Conservation (phyloP, 2,113 vertebrate species). For the Neoarius graeffei region DNA sequence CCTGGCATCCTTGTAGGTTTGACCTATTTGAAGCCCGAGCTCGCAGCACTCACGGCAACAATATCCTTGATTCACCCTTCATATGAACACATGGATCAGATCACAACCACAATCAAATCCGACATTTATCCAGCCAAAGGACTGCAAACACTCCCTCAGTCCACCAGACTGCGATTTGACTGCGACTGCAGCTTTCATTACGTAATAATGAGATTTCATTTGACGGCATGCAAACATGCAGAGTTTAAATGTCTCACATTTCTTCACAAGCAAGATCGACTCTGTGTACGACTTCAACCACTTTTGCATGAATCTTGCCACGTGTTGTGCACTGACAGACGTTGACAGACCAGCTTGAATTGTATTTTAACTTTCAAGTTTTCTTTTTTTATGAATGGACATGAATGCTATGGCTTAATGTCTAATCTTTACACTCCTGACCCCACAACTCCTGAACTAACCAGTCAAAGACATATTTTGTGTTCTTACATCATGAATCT, state of each 20-base stretch:
- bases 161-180: neutral
- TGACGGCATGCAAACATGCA: neutral
- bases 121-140: neutral
- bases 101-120: neutral
- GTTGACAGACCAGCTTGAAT: neutral
- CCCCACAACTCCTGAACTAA: no score
- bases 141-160: conserved; percentile 20
- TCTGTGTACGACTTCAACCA: neutral
- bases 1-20: no score
- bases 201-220: neutral
- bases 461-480: no score
- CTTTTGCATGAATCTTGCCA: neutral
- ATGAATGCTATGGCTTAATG: no score
- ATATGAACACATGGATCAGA: conserved; percentile 69
- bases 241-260: neutral
- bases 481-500: no score
- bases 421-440: no score
- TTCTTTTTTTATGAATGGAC: no score
- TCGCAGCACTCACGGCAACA: conserved; percentile 73
- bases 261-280: neutral
- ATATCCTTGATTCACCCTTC: conserved; percentile 91
- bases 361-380: no score
- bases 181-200: neutral
- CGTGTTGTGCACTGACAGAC: neutral
- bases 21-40: conserved; percentile 86